Percentiles rank a stretch among this genome's conserved stretches.
phyloP scores from a whole-genome alignment of 2,797 vertebrate species.

The Phoxinus dragarum region DNA sequence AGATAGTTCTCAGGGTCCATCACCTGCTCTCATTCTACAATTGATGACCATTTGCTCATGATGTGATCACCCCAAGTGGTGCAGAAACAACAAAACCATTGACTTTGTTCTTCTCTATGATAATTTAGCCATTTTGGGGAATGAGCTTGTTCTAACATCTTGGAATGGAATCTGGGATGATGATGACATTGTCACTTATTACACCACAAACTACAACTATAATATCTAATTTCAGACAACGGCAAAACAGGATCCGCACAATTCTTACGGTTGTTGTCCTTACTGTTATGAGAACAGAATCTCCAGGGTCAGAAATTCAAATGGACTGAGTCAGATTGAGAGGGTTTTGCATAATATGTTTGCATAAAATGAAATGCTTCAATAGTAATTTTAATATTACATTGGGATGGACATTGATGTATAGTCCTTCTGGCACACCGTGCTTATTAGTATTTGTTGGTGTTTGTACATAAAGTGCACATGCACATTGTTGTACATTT shows the following conservation, averaged over 20 bases:
- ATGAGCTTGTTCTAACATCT: neutral
- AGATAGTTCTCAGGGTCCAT: no score
- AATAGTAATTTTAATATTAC: neutral
- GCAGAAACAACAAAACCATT: neutral
- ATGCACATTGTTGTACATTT: neutral
- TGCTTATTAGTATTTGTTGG: neutral
- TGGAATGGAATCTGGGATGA: neutral
- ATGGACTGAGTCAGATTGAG: constrained; percentile 17
- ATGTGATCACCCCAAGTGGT: neutral
- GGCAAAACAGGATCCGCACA: constrained; percentile 17
- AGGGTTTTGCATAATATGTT: constrained; percentile 1
- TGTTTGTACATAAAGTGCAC: neutral
- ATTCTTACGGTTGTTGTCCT: constrained; percentile 22
- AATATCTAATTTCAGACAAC: constrained; percentile 24
- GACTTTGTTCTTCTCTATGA: neutral
- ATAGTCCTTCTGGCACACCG: neutral
- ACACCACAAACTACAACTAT: constrained; percentile 7
- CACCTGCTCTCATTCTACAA: neutral
- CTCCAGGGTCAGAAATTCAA: neutral
- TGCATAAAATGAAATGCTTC: neutral
- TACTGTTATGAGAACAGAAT: constrained; percentile 11
- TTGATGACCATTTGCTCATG: neutral
- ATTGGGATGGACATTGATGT: neutral
- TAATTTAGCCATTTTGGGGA: neutral
- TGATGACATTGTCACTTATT: neutral